Conservation (phyloP, 2,888 invertebrate genomes). For the Spilosoma lubricipeda region DNA sequence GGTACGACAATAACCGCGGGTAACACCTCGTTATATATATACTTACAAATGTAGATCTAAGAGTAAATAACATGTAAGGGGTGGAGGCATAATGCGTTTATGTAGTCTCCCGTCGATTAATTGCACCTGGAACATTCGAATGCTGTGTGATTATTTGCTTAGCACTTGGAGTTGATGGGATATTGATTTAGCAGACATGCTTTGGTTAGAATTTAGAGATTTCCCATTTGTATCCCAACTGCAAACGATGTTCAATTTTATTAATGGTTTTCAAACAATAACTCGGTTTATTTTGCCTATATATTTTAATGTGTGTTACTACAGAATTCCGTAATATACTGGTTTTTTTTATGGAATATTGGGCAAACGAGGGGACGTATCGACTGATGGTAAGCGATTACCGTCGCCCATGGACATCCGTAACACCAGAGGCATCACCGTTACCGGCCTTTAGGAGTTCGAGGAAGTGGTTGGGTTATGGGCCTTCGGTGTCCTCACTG, state of each 20-base stretch:
- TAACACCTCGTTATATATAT: no score
- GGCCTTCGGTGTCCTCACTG: no score
- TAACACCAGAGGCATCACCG: no score
- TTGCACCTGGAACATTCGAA: conserved; percentile 32
- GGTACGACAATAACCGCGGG: no score
- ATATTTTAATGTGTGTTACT: no score
- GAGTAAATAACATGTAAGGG: not conserved
- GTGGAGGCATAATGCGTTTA: conserved; percentile 46
- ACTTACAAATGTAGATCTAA: not conserved
- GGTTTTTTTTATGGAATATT: no score
- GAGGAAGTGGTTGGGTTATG: no score
- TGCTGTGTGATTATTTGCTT: conserved; percentile 40
- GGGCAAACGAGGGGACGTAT: no score
- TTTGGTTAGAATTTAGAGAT: not conserved
- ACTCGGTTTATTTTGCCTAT: not conserved
- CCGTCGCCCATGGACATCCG: no score
- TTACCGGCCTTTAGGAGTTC: no score
- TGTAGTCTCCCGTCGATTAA: conserved; percentile 37
- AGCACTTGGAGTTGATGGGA: conserved; percentile 24
- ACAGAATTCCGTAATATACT: no score
- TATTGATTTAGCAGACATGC: not conserved
- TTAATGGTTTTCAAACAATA: not conserved
- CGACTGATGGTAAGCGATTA: no score
- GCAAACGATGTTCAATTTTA: not conserved
- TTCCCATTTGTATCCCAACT: not conserved